Conservation (phyloP, 2,113 vertebrate genomes). For the Entomyzon cyanotis region DNA sequence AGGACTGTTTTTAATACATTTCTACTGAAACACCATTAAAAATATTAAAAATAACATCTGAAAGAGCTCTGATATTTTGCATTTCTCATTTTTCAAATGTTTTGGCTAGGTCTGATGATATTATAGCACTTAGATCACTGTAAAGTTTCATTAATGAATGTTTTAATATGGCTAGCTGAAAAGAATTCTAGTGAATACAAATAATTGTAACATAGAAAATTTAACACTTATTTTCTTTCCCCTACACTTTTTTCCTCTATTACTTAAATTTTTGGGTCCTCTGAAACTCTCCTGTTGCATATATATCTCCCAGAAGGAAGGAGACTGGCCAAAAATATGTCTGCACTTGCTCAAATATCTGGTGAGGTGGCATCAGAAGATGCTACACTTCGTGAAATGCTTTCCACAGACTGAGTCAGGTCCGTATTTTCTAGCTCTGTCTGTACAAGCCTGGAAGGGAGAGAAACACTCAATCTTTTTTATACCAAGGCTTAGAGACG, state of each 20-base stretch:
- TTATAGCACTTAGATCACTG: neutral
- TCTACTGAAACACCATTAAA: neutral
- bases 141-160: neutral
- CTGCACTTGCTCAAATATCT: neutral
- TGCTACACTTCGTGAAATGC: neutral
- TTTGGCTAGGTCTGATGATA: neutral
- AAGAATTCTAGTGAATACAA: neutral
- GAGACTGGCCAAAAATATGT: neutral
- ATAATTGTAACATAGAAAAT: neutral
- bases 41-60: neutral
- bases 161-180: neutral
- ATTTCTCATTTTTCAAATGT: neutral
- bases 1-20: neutral
- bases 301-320: accelerated
- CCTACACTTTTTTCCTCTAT: neutral
- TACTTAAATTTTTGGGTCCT: neutral
- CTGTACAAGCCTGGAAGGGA: neutral
- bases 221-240: neutral
- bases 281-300: neutral
- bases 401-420: neutral
- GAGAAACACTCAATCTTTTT: neutral
- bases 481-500: neutral
- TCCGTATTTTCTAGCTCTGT: neutral
- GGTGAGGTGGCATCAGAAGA: neutral
- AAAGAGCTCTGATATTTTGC: neutral